Percentiles rank a stretch among this genome's conserved stretches.
Evolutionary conservation across 2,888 invertebrate genomes (phyloP).

Genomic region (Chymomyza procnemis): DNA sequence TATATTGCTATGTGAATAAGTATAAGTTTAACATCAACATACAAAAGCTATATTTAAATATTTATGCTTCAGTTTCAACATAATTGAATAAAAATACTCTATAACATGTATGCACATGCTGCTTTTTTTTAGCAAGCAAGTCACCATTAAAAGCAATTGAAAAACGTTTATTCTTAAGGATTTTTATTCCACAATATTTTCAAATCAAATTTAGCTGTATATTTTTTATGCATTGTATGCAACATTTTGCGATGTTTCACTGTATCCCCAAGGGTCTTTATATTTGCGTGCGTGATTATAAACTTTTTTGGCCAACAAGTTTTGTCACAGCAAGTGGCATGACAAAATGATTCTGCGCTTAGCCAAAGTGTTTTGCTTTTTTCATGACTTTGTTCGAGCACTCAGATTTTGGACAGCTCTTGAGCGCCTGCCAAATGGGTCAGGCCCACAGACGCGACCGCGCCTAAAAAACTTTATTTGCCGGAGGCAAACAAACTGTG

Average conservation of each 20-base stretch:
- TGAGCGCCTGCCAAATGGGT: conserved; percentile 60
- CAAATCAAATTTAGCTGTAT: no score
- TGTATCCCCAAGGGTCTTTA: neutral
- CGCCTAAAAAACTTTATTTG: conserved; percentile 7
- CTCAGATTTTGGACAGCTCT: conserved; percentile 9
- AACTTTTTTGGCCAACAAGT: neutral
- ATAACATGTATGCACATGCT: no score
- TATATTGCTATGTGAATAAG: no score
- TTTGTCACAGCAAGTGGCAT: conserved; percentile 8
- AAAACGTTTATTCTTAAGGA: no score
- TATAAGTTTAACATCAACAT: no score
- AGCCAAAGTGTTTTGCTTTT: conserved; percentile 32
- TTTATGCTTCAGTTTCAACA: no score
- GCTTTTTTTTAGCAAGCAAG: no score
- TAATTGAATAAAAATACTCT: no score
- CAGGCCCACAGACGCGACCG: conserved; percentile 26
- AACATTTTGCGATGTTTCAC: neutral
- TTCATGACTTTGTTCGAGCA: conserved; percentile 43
- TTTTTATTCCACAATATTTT: no score
- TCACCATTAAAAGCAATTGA: no score
- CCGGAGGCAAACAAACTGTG: neutral
- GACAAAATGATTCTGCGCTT: conserved; percentile 33
- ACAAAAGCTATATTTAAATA: no score
- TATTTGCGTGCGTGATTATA: neutral
- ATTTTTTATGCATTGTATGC: no score